phyloP scores from a whole-genome alignment of 2,888 invertebrate species.

The Germaria angustata region DNA sequence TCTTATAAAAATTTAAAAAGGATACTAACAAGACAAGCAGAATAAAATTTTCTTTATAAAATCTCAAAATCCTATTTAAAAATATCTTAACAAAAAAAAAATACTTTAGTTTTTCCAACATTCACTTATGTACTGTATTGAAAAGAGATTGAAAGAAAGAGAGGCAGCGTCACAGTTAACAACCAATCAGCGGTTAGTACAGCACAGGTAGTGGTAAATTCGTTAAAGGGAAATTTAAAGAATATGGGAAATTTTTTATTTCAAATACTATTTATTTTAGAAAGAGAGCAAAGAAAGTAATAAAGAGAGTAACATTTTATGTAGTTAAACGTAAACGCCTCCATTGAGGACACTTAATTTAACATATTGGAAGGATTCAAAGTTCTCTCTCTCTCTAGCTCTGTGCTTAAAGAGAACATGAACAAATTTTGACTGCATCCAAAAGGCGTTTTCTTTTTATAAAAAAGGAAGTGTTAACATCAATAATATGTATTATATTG shows the following conservation, averaged over 20 bases:
- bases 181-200: slow-evolving; percentile 40
- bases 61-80: background rate
- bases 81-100: background rate
- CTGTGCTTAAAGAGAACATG: background rate
- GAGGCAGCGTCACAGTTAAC: background rate
- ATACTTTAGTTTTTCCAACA: background rate
- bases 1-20: slow-evolving; percentile 37
- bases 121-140: background rate
- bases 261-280: background rate
- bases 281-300: background rate
- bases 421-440: background rate
- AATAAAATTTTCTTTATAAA: background rate
- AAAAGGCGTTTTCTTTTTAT: slow-evolving; percentile 40
- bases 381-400: background rate
- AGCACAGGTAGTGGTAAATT: slow-evolving; percentile 21
- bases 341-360: slow-evolving; percentile 11
- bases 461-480: slow-evolving; percentile 4
- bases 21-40: slow-evolving; percentile 29
- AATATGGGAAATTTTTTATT: background rate
- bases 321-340: slow-evolving; percentile 44
- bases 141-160: background rate
- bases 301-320: background rate
- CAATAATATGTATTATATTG: background rate
- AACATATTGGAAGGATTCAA: background rate
- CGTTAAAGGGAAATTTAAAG: slow-evolving; percentile 47